A percentile compares a stretch with the other conserved stretches of the same genome.
These are phyloP conservation scores for Drosophila mayri DNA, from an alignment of 1,140 invertebrate genomes.

Conservation along the genomic window DNA sequence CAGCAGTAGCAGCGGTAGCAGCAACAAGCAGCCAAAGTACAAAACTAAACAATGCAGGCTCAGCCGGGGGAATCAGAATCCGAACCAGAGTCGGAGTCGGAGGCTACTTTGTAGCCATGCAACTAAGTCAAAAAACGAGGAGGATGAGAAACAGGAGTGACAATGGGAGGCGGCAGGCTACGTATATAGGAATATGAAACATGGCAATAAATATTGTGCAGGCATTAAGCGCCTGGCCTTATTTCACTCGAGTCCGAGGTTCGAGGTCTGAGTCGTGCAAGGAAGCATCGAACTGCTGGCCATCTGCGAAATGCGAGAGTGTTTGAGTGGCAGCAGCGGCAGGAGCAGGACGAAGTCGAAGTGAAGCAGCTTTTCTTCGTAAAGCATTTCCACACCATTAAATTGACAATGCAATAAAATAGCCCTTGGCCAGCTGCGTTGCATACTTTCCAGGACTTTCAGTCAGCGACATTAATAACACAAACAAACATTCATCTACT, in stretches of 20 bases:
- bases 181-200: constrained; percentile 70
- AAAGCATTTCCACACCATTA: constrained; percentile 82
- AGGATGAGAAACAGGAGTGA: background rate
- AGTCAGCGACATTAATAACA: constrained; percentile 60
- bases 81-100: constrained; percentile 17
- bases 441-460: constrained; percentile 58
- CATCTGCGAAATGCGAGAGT: constrained; percentile 21
- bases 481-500: constrained; percentile 56
- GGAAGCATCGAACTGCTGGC: constrained; percentile 72
- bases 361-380: constrained; percentile 54
- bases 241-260: constrained; percentile 56
- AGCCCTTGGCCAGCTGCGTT: constrained; percentile 61
- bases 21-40: constrained; percentile 58
- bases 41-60: constrained; percentile 78
- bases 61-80: constrained; percentile 27
- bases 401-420: constrained; percentile 83
- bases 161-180: constrained; percentile 6
- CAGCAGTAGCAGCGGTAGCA: constrained; percentile 46
- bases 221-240: constrained; percentile 80
- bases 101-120: constrained; percentile 64
- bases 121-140: constrained; percentile 39
- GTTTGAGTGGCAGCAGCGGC: constrained; percentile 19
- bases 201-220: constrained; percentile 83
- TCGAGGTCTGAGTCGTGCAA: constrained; percentile 19
- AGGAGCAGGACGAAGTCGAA: background rate